Base-by-base conservation (phyloP, 2,888 invertebrate genomes). In the Hemithea aestivaria region DNA sequence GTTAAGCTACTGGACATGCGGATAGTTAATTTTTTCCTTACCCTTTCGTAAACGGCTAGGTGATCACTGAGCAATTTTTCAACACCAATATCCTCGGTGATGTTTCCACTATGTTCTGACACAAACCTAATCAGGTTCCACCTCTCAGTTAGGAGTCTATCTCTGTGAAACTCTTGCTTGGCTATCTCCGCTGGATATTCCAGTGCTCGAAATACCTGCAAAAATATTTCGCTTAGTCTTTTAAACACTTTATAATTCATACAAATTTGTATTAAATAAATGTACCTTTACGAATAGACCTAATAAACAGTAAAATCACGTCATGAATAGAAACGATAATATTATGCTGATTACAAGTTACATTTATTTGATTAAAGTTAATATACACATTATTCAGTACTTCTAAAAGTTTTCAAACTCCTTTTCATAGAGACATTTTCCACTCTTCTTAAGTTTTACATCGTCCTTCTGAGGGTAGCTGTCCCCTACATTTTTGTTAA, bases 131-230 rank as follows among this genome's bases (percentile, higher is more conserved):
- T 87, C 28, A 92, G 82, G 40, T 85, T 87, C 60, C 87, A 87
- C 39, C 92, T 78, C 52, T 90, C 89, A 3, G 79, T 80, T 34
- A 88, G 80, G 2, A 94, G 84, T 45, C 91, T 87, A 35, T 88
- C 82, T 57, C 89, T 85, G 36, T 93, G 88, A 56, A 87, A 89
- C 43, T 88, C 83, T 52, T 94, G 88, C 52, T 92, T 91, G 6
- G 89, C 89, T 58, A 92, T 73, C 81, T 95, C 95, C 0, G 92
- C 92, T 1, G 94, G 94, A 58, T 92, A 90, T 74, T 95, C 95
- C 43, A 95, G 84, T 29, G 91, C 90, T 26, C 92, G 90, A 65
- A 95, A 95, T 39, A 95, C 91, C 95, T 94, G 66, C 16, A 68
- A 64, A 40, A 53, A 53, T 39, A 53, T 52, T 54, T 34, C 40